Evolutionary conservation across 2,888 invertebrate species (phyloP).

Genomic region (Andrena haemorrhoa): DNA sequence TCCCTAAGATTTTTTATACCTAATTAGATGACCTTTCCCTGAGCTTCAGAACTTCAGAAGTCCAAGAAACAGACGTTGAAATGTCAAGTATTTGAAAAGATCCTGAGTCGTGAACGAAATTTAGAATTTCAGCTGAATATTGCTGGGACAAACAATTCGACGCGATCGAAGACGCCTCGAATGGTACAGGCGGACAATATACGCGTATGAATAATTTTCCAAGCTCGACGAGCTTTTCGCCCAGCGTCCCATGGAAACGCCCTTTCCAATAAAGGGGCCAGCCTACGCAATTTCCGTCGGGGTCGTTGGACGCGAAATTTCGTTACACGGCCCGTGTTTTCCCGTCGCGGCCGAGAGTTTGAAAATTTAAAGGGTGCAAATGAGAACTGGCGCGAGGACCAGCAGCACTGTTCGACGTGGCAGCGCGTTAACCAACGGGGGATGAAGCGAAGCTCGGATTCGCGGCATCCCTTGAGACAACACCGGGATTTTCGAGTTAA

Average conservation of each 20-base stretch:
- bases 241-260: constrained; percentile 23
- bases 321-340: constrained; percentile 34
- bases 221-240: constrained; percentile 32
- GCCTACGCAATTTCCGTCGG: constrained; percentile 16
- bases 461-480: background rate
- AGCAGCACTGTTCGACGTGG: constrained; percentile 7
- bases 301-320: constrained; percentile 30
- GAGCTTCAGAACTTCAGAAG: background rate
- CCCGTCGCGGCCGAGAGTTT: constrained; percentile 20
- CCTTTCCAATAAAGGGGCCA: constrained; percentile 28
- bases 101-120: too few relatives aligned
- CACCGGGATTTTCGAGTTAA: background rate
- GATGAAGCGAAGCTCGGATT: background rate
- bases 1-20: too few relatives aligned
- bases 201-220: constrained; percentile 20
- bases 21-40: background rate
- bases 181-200: background rate
- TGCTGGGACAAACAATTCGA: background rate
- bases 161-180: background rate
- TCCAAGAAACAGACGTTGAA: too few relatives aligned
- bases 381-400: constrained; percentile 29
- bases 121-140: too few relatives aligned
- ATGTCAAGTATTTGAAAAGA: too few relatives aligned
- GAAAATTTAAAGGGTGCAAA: constrained; percentile 45
- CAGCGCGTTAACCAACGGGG: constrained; percentile 2